Percentiles rank a stretch among this genome's conserved stretches.
phyloP scores from a whole-genome alignment of 2,113 vertebrate genomes.

The Chaenocephalus aceratus region DNA sequence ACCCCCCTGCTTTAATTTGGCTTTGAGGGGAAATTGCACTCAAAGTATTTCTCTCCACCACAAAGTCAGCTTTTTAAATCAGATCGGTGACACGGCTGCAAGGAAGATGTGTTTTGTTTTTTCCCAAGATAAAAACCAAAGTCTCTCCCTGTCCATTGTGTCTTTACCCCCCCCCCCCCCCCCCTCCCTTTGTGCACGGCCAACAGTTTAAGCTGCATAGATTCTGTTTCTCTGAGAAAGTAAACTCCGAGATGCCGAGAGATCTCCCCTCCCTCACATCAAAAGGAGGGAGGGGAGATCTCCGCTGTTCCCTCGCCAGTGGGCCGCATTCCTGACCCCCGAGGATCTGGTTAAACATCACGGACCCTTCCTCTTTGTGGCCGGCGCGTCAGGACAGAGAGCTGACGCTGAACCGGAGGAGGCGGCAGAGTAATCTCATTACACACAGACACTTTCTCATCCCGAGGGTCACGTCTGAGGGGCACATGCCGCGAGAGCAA shows the following conservation, averaged over 20 bases:
- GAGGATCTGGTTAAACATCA: slow-evolving; percentile 84
- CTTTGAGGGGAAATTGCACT: too few relatives aligned
- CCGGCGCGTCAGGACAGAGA: slow-evolving; percentile 74
- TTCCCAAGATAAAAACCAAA: slow-evolving; percentile 48
- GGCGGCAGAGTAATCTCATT: slow-evolving; percentile 73
- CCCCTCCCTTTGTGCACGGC: slow-evolving; percentile 78
- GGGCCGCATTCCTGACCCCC: slow-evolving; percentile 85
- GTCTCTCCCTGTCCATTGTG: slow-evolving; percentile 65
- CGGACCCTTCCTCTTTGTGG: slow-evolving; percentile 81
- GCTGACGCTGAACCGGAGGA: slow-evolving; percentile 79
- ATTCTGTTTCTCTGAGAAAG: slow-evolving; percentile 91
- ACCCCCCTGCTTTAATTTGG: too few relatives aligned
- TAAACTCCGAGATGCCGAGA: slow-evolving; percentile 82
- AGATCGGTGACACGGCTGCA: slow-evolving; percentile 54
- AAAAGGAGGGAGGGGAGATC: slow-evolving; percentile 80
- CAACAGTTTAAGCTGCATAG: slow-evolving; percentile 87
- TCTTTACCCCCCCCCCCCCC: slow-evolving; percentile 56
- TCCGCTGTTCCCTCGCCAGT: slow-evolving; percentile 78
- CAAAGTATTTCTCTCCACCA: slow-evolving; percentile 9
- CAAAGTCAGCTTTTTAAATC: slow-evolving; percentile 33
- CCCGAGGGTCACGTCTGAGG: slow-evolving; percentile 39
- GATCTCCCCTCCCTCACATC: slow-evolving; percentile 75
- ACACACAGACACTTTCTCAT: slow-evolving; percentile 60
- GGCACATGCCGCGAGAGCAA: too few relatives aligned
- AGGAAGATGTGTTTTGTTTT: slow-evolving; percentile 42